Base-by-base conservation (phyloP, 2,888 invertebrate genomes). In the Gortyna flavago region DNA sequence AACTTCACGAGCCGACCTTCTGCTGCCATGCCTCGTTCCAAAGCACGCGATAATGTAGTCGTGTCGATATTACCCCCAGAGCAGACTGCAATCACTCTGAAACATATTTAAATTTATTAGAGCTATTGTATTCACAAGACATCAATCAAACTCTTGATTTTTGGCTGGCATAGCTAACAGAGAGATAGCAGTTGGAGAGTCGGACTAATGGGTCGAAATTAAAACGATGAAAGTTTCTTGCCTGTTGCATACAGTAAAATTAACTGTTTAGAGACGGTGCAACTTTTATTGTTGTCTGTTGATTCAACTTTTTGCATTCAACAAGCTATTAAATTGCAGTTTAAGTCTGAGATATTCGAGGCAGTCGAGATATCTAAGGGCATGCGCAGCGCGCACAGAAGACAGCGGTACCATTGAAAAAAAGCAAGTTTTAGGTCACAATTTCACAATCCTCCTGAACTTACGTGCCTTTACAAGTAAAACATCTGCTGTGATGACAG, bases 41-140 rank as follows among this genome's bases (percentile, higher is more conserved):
- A 94, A 79, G 98, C 98, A 25, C 99, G 97, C 0, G 99, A 98
- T 84, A 99, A 96, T 1, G 98, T 98, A 0, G 99, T 98, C 18
- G 99, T 98, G 92, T 99, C 99, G 80, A 99, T 99, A 94, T 99
- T 99, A 72, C 99, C 99, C 2, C 99, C 98, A 90, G 98, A 98
- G 2, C 99, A 93, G 38, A 98, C 97, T 69, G 98, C 96, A 1
- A 98, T 98, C 57, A 99, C 98, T 91, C 99, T 99, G 89, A 72
- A 65, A 74, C n/a, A 80, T 51, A 41, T 2, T 25, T 11, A 18
- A 7, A 66, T n/a, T 64, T 21, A 54, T 57, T 44, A 32, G 16
- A 79, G 29, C 9, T 48, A 67, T 41, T n/a, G 3, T 48, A 54
- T 79, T 25, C 18, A 29, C 35, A 57, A 25, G 29, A 25, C 2